A percentile compares a stretch with the other conserved stretches of the same genome.
Conservation (phyloP, 2,113 vertebrate species). For the Gallinago undulata region DNA sequence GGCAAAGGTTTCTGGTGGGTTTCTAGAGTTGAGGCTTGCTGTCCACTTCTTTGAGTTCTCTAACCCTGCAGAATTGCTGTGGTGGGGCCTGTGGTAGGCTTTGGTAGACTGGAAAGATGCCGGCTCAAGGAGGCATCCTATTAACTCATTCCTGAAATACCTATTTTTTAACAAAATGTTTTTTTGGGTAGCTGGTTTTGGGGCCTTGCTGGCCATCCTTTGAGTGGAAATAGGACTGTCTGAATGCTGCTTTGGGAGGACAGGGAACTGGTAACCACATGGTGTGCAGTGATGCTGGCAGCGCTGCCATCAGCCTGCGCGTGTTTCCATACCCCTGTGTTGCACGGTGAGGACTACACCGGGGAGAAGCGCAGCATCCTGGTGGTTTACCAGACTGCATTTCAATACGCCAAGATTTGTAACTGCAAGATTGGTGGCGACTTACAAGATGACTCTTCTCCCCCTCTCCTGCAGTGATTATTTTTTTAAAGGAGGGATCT, state of each 20-base stretch:
- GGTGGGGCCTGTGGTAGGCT: background rate
- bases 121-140: background rate
- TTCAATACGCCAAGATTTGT: background rate
- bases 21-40: background rate
- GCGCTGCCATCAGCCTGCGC: background rate
- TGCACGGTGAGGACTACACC: background rate
- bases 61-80: background rate
- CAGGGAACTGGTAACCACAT: background rate
- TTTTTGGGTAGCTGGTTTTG: background rate
- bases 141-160: background rate
- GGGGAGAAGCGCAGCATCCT: rapidly evolving
- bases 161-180: background rate
- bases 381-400: background rate
- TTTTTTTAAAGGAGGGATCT: background rate
- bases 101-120: background rate
- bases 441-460: background rate
- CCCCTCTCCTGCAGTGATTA: background rate
- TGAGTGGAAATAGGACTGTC: background rate
- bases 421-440: background rate
- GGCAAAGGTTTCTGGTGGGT: background rate
- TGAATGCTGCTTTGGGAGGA: background rate
- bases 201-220: background rate
- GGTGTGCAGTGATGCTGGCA: background rate
- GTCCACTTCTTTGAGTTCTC: background rate
- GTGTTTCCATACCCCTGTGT: rapidly evolving